phyloP scores from a whole-genome alignment of 1,140 invertebrate genomes.

The Philotrypesis tridentata region DNA sequence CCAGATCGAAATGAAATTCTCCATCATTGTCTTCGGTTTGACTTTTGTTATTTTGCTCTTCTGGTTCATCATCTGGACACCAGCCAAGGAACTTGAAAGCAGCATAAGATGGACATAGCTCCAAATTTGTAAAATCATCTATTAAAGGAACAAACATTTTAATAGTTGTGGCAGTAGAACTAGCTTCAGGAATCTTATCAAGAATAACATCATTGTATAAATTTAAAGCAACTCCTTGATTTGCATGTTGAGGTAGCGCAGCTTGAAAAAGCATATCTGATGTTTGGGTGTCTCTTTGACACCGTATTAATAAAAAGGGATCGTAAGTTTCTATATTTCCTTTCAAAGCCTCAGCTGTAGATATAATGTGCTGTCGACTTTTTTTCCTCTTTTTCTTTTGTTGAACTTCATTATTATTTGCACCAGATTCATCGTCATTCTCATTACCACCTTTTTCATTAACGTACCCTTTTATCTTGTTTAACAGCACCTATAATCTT shows the following conservation, averaged over 20 bases:
- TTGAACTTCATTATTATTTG: slow-evolving; percentile 51
- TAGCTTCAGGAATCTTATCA: slow-evolving; percentile 45
- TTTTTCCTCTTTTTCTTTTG: slow-evolving; percentile 65
- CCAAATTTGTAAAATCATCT: slow-evolving; percentile 41
- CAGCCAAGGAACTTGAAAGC: slow-evolving; percentile 63
- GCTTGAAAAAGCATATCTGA: slow-evolving; percentile 65
- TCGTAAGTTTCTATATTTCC: slow-evolving; percentile 67
- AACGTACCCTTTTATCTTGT: slow-evolving; percentile 72
- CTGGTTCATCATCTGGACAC: slow-evolving; percentile 57
- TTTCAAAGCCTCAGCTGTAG: slow-evolving; percentile 68
- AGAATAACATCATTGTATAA: slow-evolving; percentile 58
- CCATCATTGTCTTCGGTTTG: slow-evolving; percentile 42
- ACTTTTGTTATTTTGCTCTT: slow-evolving; percentile 43
- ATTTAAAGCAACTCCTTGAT: slow-evolving; percentile 54
- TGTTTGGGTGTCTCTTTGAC: slow-evolving; percentile 64
- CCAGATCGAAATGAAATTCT: slow-evolving; percentile 65
- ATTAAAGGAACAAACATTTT: slow-evolving; percentile 29
- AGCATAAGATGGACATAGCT: slow-evolving; percentile 54
- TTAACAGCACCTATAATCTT: slow-evolving; percentile 82
- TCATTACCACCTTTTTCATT: slow-evolving; percentile 61
- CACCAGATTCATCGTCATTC: slow-evolving; percentile 47
- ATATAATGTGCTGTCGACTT: slow-evolving; percentile 59
- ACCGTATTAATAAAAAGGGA: slow-evolving; percentile 56
- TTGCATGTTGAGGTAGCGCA: slow-evolving; percentile 60
- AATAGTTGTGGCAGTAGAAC: background rate